Base-by-base conservation (phyloP, 2,113 vertebrate genomes). In the Phylloscopus trochiloides region DNA sequence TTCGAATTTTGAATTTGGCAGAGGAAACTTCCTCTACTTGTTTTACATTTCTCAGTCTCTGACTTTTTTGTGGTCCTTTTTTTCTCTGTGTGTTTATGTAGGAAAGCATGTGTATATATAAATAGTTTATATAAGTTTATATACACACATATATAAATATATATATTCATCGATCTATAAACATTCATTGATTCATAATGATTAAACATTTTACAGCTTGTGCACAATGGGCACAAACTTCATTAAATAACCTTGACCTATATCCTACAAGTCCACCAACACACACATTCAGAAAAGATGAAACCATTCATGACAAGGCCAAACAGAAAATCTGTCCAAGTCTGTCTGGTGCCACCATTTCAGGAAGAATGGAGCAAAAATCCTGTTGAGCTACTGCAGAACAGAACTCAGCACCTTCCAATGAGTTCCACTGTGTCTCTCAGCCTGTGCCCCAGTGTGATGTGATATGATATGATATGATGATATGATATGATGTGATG, bases 261-360 rank as follows among this genome's bases (percentile, higher is more conserved):
- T 17, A 87, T 58, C 67, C 79, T 74, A 47, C 28, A 75, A 50
- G 51, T 81, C 76, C 70, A 81, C 90, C 94, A 94, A 94, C 65
- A 78, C 72, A 58, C 40, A 85, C 47, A 63, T 93, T 83, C 83
- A 68, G 31, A 75, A 62, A 91, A 96, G 86, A 90, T 70, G 28
- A 89, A 91, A 71, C 47, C 54, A 85, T 89, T 94, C 84, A 79
- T 55, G 61, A 14, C 57, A 14, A 93, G 48, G 40, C 22, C 83
- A 76, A 95, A 68, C n/a, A 62, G 68, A 87, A 84, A 88, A 95
- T 45, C 62, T 63, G 19, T 7, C 34, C 63, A 24, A 11, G 22
- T 32, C 17, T 67, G 3, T 18, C 52, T 81, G 43, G 42, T 40
- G 31, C 42, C 24, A 5, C 12, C 31, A 9, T 29, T 67, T 91